These are phyloP conservation scores for Pogonomyrmex barbatus DNA, from an alignment of 1,140 invertebrate genomes.

Conservation along the genomic window DNA sequence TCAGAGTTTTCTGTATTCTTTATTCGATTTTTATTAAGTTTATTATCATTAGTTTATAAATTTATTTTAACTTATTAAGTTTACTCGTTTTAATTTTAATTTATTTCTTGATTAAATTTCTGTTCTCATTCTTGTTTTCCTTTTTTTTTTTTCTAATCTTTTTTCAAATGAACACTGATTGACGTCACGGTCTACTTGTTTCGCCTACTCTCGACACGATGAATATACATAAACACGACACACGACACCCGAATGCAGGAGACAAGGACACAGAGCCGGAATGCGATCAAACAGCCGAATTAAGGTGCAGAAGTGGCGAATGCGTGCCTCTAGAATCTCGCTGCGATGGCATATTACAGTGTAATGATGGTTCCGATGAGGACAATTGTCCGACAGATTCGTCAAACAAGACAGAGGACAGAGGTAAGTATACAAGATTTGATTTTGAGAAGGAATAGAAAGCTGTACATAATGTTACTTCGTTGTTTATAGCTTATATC, in stretches of 20 bases:
- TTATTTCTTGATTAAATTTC: conserved; percentile 5
- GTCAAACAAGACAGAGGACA: neutral
- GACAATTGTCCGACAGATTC: conserved; percentile 77
- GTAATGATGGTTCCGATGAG: conserved; percentile 87
- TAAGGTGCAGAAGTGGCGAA: conserved; percentile 83
- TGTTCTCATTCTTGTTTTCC: conserved; percentile 42
- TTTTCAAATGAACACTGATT: conserved; percentile 12
- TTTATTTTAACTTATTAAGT: neutral
- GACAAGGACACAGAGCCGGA: conserved; percentile 51
- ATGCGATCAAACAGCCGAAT: conserved; percentile 78
- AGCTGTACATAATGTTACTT: conserved; percentile 1
- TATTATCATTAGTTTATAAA: neutral
- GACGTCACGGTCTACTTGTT: conserved; percentile 40
- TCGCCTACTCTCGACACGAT: neutral
- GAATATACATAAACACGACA: conserved; percentile 10
- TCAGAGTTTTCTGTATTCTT: neutral
- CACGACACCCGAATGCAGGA: conserved; percentile 28
- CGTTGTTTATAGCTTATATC: neutral
- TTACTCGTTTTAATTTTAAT: neutral
- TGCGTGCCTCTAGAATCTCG: conserved; percentile 86
- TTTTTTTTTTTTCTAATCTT: conserved; percentile 19
- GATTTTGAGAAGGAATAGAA: neutral
- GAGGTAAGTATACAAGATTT: conserved; percentile 41
- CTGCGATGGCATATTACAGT: conserved; percentile 86
- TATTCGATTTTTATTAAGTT: neutral